phyloP scores from a whole-genome alignment of 2,797 vertebrate genomes.

The Hipposideros larvatus region DNA sequence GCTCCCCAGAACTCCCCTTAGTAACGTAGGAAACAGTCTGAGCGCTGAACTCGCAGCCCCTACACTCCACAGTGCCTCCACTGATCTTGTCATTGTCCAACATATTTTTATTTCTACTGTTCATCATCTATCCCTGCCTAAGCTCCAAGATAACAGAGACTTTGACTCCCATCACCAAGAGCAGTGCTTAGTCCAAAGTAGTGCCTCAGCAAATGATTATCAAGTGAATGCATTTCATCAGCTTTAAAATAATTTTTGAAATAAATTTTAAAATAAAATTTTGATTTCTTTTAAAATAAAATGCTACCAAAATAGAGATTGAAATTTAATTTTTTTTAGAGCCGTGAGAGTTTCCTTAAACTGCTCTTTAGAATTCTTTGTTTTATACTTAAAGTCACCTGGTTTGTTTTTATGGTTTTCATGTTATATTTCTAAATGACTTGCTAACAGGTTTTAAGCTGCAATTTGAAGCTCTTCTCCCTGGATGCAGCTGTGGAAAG shows the following conservation, averaged over 20 bases:
- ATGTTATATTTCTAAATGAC: constrained; percentile 17
- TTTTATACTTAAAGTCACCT: background rate
- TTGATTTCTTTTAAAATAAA: background rate
- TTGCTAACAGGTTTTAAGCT: background rate
- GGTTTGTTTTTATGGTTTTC: background rate
- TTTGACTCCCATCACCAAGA: background rate
- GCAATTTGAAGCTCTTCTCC: constrained; percentile 2
- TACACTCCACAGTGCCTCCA: background rate
- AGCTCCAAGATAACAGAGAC: background rate
- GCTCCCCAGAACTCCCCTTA: background rate
- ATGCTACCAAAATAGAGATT: background rate
- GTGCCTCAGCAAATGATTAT: background rate
- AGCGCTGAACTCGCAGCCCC: background rate
- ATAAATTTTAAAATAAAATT: background rate
- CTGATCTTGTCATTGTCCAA: background rate
- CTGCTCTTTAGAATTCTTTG: constrained; percentile 12
- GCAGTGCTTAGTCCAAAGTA: background rate
- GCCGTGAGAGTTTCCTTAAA: background rate
- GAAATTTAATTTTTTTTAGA: constrained; percentile 32
- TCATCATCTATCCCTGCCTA: background rate
- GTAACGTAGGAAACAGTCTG: background rate
- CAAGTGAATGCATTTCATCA: background rate
- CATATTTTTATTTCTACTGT: background rate
- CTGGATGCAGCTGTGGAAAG: background rate
- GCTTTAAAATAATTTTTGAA: background rate